Evolutionary conservation across 2,113 vertebrate species (phyloP).

Genomic region (Anhinga anhinga): DNA sequence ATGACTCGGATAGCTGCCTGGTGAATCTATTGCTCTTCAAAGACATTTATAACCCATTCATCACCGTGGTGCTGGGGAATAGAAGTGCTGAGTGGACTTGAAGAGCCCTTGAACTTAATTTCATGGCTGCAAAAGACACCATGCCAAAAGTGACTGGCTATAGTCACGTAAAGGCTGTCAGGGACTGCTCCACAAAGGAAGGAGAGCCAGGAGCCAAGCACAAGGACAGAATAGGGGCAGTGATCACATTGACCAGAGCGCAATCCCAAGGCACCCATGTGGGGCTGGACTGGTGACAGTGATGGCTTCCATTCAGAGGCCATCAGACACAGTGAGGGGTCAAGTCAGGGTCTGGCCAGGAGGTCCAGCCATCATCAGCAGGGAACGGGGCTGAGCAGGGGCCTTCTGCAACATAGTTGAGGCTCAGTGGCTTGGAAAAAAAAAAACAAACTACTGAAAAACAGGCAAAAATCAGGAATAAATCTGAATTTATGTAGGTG

Average conservation of each 20-base stretch:
- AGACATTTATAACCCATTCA: background rate
- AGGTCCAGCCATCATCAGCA: background rate
- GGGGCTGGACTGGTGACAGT: background rate
- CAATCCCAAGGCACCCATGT: too few relatives aligned
- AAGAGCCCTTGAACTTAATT: background rate
- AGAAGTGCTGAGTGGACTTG: background rate
- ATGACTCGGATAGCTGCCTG: background rate
- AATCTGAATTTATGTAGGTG: background rate
- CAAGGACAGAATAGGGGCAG: background rate
- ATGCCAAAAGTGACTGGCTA: background rate
- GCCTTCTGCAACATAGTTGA: background rate
- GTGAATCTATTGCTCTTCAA: background rate
- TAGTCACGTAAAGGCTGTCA: background rate
- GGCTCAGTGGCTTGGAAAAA: background rate
- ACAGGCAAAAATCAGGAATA: background rate
- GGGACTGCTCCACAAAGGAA: background rate
- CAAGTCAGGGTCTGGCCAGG: background rate
- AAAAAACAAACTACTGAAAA: background rate
- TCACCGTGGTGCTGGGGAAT: background rate
- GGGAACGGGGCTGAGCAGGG: background rate
- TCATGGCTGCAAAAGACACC: background rate
- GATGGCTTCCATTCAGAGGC: background rate
- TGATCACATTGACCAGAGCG: background rate
- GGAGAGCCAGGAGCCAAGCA: background rate
- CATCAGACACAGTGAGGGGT: background rate